Evolutionary conservation across 2,888 invertebrate genomes (phyloP).

Genomic region (Tuberolachnus salignus): DNA sequence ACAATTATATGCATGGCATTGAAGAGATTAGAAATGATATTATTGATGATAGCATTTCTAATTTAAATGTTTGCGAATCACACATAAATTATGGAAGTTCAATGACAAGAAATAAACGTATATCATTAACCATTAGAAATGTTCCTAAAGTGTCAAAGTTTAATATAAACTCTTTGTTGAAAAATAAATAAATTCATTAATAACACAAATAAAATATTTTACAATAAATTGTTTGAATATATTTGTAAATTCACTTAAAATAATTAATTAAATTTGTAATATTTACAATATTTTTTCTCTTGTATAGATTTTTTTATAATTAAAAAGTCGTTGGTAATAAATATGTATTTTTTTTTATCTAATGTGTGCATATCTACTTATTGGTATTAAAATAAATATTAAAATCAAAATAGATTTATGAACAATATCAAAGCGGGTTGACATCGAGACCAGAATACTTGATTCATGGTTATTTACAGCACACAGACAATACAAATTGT

Average conservation of each 20-base stretch:
- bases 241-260: constrained; percentile 42
- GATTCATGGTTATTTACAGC: constrained; percentile 36
- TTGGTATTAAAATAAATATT: too few relatives aligned
- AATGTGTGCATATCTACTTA: constrained; percentile 43
- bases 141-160: constrained; percentile 86
- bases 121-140: constrained; percentile 91
- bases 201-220: constrained; percentile 12
- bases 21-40: constrained; percentile 73
- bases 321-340: constrained; percentile 36
- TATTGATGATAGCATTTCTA: constrained; percentile 69
- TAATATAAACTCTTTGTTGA: constrained; percentile 62
- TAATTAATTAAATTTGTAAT: constrained; percentile 46
- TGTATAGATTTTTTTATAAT: constrained; percentile 29
- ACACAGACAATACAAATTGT: constrained; percentile 35
- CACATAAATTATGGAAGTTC: constrained; percentile 67
- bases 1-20: constrained; percentile 84
- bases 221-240: constrained; percentile 53
- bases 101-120: constrained; percentile 72
- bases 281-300: constrained; percentile 48
- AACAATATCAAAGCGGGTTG: constrained; percentile 49
- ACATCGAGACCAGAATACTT: constrained; percentile 27
- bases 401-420: constrained; percentile 42
- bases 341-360: constrained; percentile 23
- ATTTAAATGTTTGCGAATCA: constrained; percentile 70
- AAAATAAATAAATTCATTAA: constrained; percentile 28